These are phyloP conservation scores for Oreohelix idahoensis DNA, from an alignment of 1,140 invertebrate species.

Conservation along the genomic window DNA sequence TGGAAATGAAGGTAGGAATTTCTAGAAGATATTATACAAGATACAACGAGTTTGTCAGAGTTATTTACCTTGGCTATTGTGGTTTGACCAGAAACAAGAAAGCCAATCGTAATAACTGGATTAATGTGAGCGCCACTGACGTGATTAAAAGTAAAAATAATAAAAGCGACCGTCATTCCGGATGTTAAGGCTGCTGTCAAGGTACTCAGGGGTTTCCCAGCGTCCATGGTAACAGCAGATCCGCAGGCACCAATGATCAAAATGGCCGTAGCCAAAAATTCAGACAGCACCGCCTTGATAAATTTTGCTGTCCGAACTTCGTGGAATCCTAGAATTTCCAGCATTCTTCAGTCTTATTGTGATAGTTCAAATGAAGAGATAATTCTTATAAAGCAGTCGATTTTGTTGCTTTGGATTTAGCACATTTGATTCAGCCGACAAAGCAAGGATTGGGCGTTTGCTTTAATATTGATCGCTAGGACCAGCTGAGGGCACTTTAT, in stretches of 20 bases:
- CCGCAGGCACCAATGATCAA: slow-evolving; percentile 89
- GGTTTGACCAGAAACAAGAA: slow-evolving; percentile 74
- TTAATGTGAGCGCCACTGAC: slow-evolving; percentile 92
- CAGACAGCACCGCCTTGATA: slow-evolving; percentile 75
- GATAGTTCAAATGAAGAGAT: neutral
- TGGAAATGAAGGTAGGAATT: too few relatives aligned
- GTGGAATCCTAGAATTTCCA: neutral
- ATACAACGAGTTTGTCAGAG: neutral
- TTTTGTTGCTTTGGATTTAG: too few relatives aligned
- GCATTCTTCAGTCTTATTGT: neutral
- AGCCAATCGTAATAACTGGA: slow-evolving; percentile 86
- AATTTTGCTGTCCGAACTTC: slow-evolving; percentile 8
- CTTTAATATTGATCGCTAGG: too few relatives aligned
- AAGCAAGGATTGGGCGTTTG: too few relatives aligned
- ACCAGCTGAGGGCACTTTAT: too few relatives aligned
- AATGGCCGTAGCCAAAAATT: slow-evolving; percentile 88
- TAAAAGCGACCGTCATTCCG: slow-evolving; percentile 67
- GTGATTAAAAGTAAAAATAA: slow-evolving; percentile 79
- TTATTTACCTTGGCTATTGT: slow-evolving; percentile 8
- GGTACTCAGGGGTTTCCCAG: slow-evolving; percentile 39
- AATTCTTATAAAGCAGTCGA: too few relatives aligned
- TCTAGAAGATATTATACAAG: too few relatives aligned
- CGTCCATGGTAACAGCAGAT: slow-evolving; percentile 76
- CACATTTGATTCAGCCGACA: too few relatives aligned
- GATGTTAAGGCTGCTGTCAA: slow-evolving; percentile 63